phyloP scores from a whole-genome alignment of 1,140 invertebrate genomes.

The Monochamus saltuarius region DNA sequence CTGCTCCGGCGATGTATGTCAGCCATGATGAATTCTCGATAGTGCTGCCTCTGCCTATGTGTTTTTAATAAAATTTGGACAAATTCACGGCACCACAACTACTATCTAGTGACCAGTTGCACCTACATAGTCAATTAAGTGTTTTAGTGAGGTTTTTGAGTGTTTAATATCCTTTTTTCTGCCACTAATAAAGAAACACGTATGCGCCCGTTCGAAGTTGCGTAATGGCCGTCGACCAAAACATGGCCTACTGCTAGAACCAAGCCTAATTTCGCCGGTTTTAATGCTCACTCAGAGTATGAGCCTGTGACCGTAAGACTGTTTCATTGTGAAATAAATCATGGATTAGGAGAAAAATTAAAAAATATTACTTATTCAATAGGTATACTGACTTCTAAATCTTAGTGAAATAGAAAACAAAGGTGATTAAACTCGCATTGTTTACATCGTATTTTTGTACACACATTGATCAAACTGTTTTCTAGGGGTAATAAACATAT shows the following conservation, averaged over 20 bases:
- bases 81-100: background rate
- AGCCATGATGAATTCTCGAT: conserved; percentile 46
- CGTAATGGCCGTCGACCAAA: conserved; percentile 17
- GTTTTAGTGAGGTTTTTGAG: conserved; percentile 10
- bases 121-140: conserved; percentile 5
- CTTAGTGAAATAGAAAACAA: too few species aligned
- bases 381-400: too few species aligned
- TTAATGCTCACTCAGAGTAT: too few species aligned
- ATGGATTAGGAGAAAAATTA: too few species aligned
- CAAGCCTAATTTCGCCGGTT: too few species aligned
- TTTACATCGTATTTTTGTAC: too few species aligned
- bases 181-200: background rate
- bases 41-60: conserved; percentile 33
- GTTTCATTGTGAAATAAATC: too few species aligned
- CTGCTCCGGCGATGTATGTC: conserved; percentile 30
- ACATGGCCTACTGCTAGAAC: conserved; percentile 11
- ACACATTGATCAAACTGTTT: too few species aligned
- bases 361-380: too few species aligned
- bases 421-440: too few species aligned
- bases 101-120: conserved; percentile 5
- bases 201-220: conserved; percentile 1
- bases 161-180: background rate
- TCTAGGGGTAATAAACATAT: too few species aligned
- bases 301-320: too few species aligned
- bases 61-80: conserved; percentile 10